These are phyloP conservation scores for Rosalia funebris DNA, from an alignment of 2,888 invertebrate species.

Conservation along the genomic window DNA sequence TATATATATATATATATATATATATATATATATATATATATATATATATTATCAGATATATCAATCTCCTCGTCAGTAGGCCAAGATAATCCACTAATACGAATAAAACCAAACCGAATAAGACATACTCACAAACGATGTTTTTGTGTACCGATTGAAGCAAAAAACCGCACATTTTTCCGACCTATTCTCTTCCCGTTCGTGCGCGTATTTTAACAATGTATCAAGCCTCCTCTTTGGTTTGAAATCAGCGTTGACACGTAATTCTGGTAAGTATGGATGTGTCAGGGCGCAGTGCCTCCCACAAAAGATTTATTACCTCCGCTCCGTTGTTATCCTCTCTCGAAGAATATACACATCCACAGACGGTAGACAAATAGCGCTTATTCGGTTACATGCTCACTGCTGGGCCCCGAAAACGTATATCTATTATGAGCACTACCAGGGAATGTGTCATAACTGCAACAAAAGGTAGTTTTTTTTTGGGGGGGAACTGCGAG, in stretches of 20 bases:
- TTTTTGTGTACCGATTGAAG: too few relatives aligned
- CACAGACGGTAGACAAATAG: constrained; percentile 37
- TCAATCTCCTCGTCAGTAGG: too few relatives aligned
- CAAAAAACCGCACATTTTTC: too few relatives aligned
- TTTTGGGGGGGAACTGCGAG: too few relatives aligned
- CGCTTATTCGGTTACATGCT: constrained; percentile 23
- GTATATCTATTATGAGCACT: constrained; percentile 6
- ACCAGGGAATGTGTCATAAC: background rate
- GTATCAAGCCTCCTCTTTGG: constrained; percentile 43
- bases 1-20: too few relatives aligned
- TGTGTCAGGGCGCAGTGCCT: constrained; percentile 39
- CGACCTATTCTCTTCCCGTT: constrained; percentile 26
- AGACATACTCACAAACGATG: too few relatives aligned
- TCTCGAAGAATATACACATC: constrained; percentile 31
- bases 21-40: too few relatives aligned
- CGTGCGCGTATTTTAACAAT: constrained; percentile 32
- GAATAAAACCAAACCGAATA: too few relatives aligned
- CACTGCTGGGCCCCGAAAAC: background rate
- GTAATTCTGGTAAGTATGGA: constrained; percentile 40
- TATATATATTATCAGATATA: too few relatives aligned
- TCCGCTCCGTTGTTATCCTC: constrained; percentile 40
- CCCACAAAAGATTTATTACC: constrained; percentile 44
- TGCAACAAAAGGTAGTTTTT: background rate
- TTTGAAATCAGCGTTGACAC: constrained; percentile 51
- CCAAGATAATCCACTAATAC: too few relatives aligned